These are phyloP conservation scores for Enteromius thamalakanensis DNA, from an alignment of 2,797 vertebrate genomes.

Conservation along the genomic window DNA sequence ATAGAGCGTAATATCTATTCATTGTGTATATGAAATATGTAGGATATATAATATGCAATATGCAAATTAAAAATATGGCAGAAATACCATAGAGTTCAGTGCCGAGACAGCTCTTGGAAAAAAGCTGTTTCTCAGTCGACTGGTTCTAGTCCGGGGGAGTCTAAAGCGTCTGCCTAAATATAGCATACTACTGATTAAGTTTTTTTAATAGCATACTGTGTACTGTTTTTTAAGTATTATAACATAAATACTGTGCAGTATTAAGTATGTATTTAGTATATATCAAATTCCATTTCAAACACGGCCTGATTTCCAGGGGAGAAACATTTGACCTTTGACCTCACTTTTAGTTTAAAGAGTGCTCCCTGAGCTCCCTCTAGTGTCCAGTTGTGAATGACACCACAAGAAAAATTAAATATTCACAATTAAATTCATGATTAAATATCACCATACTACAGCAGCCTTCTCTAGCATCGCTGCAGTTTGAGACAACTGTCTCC, in stretches of 20 bases:
- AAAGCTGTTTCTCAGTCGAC: too few species aligned
- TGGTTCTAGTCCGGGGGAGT: too few species aligned
- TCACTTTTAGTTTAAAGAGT: slow-evolving; percentile 35
- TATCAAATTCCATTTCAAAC: neutral
- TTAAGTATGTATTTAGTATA: neutral
- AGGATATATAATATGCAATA: neutral
- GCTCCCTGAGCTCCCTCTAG: slow-evolving; percentile 69
- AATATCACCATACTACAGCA: neutral
- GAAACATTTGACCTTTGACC: slow-evolving; percentile 43
- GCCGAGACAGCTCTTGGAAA: too few species aligned
- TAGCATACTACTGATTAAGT: neutral
- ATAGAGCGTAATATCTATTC: neutral
- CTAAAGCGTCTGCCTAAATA: too few species aligned
- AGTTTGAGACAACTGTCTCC: neutral
- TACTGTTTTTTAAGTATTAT: neutral
- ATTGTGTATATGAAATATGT: neutral
- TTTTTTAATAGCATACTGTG: neutral
- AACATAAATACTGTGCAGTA: neutral
- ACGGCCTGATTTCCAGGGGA: neutral
- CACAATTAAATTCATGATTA: neutral
- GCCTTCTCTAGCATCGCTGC: neutral
- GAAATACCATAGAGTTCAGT: too few species aligned
- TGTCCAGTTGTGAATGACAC: slow-evolving; percentile 60
- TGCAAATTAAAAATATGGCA: neutral
- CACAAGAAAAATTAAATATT: slow-evolving; percentile 11